These are phyloP conservation scores for Tragelaphus imberbis DNA, from an alignment of 2,113 vertebrate genomes.

Conservation along the genomic window DNA sequence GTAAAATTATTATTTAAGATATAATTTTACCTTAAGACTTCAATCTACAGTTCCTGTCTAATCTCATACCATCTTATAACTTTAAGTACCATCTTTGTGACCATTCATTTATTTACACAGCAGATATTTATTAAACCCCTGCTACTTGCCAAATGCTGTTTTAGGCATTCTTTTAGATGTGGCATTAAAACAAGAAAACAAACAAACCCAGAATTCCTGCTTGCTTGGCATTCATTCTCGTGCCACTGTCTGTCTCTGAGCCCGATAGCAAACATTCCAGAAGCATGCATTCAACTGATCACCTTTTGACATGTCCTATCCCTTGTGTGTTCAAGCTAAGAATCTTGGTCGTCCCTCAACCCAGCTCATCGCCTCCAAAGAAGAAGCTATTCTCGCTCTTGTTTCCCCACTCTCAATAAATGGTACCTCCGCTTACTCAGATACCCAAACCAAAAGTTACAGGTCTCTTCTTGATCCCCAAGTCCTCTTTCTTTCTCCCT, in stretches of 20 bases:
- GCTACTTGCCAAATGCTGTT: background rate
- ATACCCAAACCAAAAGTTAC: background rate
- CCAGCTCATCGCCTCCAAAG: background rate
- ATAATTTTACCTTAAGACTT: background rate
- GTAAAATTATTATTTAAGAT: conserved; percentile 67
- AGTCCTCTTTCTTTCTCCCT: background rate
- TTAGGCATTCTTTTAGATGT: background rate
- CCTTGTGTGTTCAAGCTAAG: background rate
- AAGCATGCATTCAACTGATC: background rate
- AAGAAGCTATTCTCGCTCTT: background rate
- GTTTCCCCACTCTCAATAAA: background rate
- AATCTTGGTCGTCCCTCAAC: background rate
- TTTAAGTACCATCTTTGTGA: background rate
- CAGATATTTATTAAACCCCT: background rate
- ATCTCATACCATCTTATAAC: background rate
- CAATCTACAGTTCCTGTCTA: background rate
- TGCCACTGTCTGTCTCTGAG: background rate
- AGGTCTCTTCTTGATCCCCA: background rate
- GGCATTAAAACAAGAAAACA: background rate
- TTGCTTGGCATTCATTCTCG: background rate
- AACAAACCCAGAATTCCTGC: background rate
- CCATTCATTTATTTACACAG: background rate
- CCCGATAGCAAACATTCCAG: background rate
- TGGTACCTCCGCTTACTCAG: background rate
- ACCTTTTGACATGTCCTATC: background rate